Percentiles rank a stretch among this genome's conserved stretches.
These are phyloP conservation scores for Episyrphus balteatus DNA, from an alignment of 1,140 invertebrate genomes.

Conservation along the genomic window DNA sequence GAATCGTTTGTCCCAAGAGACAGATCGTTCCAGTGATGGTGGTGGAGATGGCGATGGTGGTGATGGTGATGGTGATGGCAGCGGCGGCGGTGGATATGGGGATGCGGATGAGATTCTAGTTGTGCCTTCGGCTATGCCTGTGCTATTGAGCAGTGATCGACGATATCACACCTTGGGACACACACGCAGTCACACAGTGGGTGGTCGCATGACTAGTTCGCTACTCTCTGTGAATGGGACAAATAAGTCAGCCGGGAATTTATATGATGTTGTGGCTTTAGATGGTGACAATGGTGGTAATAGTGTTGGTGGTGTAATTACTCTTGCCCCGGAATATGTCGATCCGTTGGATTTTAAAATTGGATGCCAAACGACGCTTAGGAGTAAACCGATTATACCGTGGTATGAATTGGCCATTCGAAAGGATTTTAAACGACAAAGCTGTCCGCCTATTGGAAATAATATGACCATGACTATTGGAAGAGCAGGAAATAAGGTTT, in stretches of 20 bases:
- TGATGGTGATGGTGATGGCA: neutral
- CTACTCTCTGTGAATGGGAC: slow-evolving; percentile 6
- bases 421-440: slow-evolving; percentile 49
- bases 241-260: slow-evolving; percentile 27
- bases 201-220: slow-evolving; percentile 10
- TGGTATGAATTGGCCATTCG: slow-evolving; percentile 78
- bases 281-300: neutral
- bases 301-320: slow-evolving; percentile 18
- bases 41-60: neutral
- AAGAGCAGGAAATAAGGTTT: slow-evolving; percentile 22
- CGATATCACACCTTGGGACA: slow-evolving; percentile 33
- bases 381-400: slow-evolving; percentile 54
- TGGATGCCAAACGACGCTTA: slow-evolving; percentile 48
- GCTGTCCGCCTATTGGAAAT: slow-evolving; percentile 44
- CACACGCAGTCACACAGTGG: slow-evolving; percentile 32
- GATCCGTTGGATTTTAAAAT: slow-evolving; percentile 45
- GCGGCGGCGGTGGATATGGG: neutral
- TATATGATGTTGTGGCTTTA: slow-evolving; percentile 15
- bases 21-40: neutral
- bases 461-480: slow-evolving; percentile 2
- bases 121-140: slow-evolving; percentile 31
- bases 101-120: slow-evolving; percentile 30
- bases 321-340: slow-evolving; percentile 30
- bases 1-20: too few relatives aligned
- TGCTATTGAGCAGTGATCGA: slow-evolving; percentile 24